Conservation (phyloP, 2,113 vertebrate species). For the Shinisaurus crocodilurus region DNA sequence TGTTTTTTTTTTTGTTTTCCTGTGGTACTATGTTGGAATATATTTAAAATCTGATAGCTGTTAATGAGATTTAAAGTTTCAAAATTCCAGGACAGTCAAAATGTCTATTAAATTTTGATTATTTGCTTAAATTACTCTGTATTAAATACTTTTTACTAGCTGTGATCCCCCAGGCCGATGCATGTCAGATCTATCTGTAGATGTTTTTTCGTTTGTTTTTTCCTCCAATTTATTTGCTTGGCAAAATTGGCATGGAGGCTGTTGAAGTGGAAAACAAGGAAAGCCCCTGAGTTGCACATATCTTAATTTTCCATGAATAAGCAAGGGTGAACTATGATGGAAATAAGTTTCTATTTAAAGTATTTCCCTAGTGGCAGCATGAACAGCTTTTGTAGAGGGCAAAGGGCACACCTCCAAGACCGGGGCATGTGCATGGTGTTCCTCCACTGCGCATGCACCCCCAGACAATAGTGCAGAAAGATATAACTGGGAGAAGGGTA, state of each 20-base stretch:
- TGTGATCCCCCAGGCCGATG: neutral
- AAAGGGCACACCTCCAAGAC: neutral
- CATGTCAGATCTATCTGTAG: neutral
- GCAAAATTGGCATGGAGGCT: neutral
- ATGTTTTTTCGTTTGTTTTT: neutral
- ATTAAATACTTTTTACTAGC: neutral
- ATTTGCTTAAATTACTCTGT: conserved; percentile 5
- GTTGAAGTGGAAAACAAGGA: neutral
- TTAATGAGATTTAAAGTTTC: conserved; percentile 11
- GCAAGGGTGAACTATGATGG: neutral
- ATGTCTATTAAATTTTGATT: conserved; percentile 21
- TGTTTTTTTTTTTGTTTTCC: no score
- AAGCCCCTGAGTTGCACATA: neutral
- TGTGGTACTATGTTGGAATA: conserved; percentile 31
- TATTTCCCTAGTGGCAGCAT: neutral
- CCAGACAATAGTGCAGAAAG: neutral
- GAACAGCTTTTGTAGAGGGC: neutral
- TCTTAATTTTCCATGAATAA: neutral
- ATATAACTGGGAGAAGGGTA: neutral
- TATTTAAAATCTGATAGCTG: conserved; percentile 20
- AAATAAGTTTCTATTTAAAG: neutral
- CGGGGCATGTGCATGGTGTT: neutral
- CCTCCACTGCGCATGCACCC: neutral
- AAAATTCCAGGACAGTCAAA: neutral
- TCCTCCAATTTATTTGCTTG: neutral